These are phyloP conservation scores for Drosophila siamana DNA, from an alignment of 2,888 invertebrate genomes.

Conservation along the genomic window DNA sequence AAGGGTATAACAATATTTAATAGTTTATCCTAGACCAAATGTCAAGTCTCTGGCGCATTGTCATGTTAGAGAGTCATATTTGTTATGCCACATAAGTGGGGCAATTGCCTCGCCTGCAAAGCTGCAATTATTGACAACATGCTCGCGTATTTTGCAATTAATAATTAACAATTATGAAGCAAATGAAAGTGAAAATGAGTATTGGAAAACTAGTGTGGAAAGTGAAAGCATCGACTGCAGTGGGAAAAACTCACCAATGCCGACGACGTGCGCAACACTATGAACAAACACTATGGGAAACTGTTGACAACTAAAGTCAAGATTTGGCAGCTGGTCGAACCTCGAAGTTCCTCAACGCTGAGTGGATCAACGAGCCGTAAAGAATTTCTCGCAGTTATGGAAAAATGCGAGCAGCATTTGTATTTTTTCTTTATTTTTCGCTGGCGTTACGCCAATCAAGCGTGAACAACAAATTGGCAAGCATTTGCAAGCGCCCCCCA, in stretches of 20 bases:
- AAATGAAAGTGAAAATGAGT: conserved; percentile 1
- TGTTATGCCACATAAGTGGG: neutral
- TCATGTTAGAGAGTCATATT: neutral
- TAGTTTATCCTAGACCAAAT: neutral
- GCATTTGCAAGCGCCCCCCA: conserved; percentile 30
- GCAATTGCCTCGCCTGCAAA: neutral
- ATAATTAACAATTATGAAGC: conserved; percentile 23
- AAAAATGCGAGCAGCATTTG: conserved; percentile 49
- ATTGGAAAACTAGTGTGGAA: neutral
- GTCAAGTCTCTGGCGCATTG: neutral
- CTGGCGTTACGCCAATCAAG: conserved; percentile 61
- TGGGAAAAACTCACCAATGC: conserved; percentile 14
- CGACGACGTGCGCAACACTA: conserved; percentile 1
- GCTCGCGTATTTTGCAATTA: conserved; percentile 12
- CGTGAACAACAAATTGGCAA: conserved; percentile 55
- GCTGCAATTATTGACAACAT: conserved; percentile 25
- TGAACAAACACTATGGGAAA: conserved; percentile 39
- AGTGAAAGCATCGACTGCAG: conserved; percentile 12
- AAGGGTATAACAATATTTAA: neutral
- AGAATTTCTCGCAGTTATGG: conserved; percentile 65
- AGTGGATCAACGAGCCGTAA: conserved; percentile 65
- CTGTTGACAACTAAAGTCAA: conserved; percentile 47
- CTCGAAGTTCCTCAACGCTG: conserved; percentile 5
- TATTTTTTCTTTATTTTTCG: neutral
- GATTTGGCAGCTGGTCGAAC: conserved; percentile 29